Evolutionary conservation across 2,888 invertebrate species (phyloP).

Genomic region (Epistrophe grossulariae): DNA sequence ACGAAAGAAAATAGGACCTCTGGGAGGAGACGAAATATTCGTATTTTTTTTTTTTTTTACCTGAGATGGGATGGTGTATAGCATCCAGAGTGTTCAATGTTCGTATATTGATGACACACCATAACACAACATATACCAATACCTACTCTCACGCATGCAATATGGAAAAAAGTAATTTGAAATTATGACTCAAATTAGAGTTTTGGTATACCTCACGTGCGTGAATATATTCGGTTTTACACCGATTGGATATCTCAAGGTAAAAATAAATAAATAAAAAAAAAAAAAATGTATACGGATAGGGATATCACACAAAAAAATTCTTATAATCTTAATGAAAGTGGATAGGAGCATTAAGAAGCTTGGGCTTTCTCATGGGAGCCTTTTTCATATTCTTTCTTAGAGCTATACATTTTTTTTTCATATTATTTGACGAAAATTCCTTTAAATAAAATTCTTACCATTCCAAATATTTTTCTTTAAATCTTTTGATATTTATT

Average conservation of each 20-base stretch:
- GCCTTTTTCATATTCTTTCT: constrained; percentile 9
- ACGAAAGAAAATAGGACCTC: constrained; percentile 64
- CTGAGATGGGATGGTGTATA: not conserved
- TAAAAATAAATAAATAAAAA: not conserved
- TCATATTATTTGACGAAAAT: constrained; percentile 63
- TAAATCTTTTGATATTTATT: constrained; percentile 2
- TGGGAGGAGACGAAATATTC: constrained; percentile 27
- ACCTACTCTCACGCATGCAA: not conserved
- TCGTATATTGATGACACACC: constrained; percentile 36
- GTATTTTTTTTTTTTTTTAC: not conserved
- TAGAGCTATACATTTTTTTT: constrained; percentile 43
- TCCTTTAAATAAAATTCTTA: constrained; percentile 11
- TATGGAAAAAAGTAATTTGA: constrained; percentile 68
- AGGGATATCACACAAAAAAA: not conserved
- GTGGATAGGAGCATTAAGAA: constrained; percentile 71
- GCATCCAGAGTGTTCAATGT: constrained; percentile 4
- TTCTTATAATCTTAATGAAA: constrained; percentile 63
- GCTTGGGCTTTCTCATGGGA: constrained; percentile 68
- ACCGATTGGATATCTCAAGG: constrained; percentile 42
- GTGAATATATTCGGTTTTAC: constrained; percentile 67
- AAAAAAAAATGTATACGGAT: not conserved
- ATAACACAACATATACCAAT: constrained; percentile 23
- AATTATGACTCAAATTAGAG: constrained; percentile 74
- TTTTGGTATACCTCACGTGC: constrained; percentile 67
- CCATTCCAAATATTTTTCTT: not conserved